Base-by-base conservation (phyloP, 1,140 invertebrate species). In the Epicauta chinensis region DNA sequence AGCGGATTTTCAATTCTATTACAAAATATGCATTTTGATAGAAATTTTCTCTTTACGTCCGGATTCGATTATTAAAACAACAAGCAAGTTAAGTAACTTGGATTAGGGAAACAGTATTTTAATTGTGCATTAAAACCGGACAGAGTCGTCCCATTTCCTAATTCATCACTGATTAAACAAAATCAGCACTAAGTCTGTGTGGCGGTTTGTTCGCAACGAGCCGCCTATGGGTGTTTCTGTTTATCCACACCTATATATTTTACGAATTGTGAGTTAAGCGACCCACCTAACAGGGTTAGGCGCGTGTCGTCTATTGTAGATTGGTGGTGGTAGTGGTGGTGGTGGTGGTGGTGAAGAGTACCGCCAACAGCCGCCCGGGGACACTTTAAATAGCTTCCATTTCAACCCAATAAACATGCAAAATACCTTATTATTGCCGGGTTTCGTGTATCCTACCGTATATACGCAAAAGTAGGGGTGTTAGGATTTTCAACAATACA, bases 341-440 rank as follows among this genome's bases (percentile, higher is more conserved):
- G 36, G 36, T 34, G 13, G 38, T 39, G 12, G 46, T 16, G 47
- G 37, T 23, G 45, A 17, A 34, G 40, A 46, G 43, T 37, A 40
- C n/a, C n/a, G 47, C 55, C 45, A 60, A 62, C 53, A 36, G 52
- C 51, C 55, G 58, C 65, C 65, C 54, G 49, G 55, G 65, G 64
- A 58, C 57, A 69, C 55, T 65, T 66, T 67, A 69, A 69, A 69
- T 69, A 62, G 64, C 65, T 68, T 64, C 67, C 65, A 66, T 69
- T 69, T 65, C 67, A 68, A 60, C 47, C 61, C 67, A 69, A 69
- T 69, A 69, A 69, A 66, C 67, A 69, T 69, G 67, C 66, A 69
- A 69, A 69, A 68, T 60, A 63, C 61, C 61, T 66, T 56, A 65
- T 69, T 69, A 69, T 69, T 23, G 23, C 7, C 23, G 23, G 23